These are phyloP conservation scores for Gyps fulvus DNA, from an alignment of 2,113 vertebrate species.

Conservation along the genomic window DNA sequence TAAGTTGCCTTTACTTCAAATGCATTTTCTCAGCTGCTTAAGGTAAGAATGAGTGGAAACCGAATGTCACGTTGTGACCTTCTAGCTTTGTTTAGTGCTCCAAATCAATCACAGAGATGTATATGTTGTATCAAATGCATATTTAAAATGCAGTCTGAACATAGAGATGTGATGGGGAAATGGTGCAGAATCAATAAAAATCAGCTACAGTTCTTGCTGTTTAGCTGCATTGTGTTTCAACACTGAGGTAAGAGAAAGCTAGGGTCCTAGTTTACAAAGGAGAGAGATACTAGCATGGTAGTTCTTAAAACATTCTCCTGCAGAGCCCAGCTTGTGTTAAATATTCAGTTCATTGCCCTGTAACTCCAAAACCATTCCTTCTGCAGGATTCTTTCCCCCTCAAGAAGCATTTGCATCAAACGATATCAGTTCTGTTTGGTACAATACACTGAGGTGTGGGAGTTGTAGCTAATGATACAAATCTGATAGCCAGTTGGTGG, in stretches of 20 bases:
- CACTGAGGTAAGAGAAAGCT: neutral
- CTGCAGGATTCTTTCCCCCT: neutral
- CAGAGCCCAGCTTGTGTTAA: neutral
- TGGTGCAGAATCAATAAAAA: neutral
- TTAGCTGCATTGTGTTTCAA: neutral
- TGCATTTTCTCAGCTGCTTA: neutral
- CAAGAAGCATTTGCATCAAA: conserved; percentile 3
- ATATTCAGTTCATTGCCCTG: neutral
- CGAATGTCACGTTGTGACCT: neutral
- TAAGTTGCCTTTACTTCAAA: neutral
- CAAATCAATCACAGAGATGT: neutral
- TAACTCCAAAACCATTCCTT: neutral
- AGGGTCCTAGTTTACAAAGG: neutral
- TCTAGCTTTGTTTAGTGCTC: neutral
- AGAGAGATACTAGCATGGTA: neutral
- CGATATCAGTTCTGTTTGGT: neutral
- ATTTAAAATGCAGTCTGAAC: conserved; percentile 2
- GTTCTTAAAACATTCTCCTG: neutral
- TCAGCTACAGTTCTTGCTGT: neutral
- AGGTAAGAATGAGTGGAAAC: neutral
- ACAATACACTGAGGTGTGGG: neutral
- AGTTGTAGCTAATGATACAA: neutral
- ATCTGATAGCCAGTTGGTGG: neutral
- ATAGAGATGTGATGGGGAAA: neutral
- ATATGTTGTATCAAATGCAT: neutral